Base-by-base conservation (phyloP, 2,113 vertebrate genomes). In the Glaucidium brasilianum region DNA sequence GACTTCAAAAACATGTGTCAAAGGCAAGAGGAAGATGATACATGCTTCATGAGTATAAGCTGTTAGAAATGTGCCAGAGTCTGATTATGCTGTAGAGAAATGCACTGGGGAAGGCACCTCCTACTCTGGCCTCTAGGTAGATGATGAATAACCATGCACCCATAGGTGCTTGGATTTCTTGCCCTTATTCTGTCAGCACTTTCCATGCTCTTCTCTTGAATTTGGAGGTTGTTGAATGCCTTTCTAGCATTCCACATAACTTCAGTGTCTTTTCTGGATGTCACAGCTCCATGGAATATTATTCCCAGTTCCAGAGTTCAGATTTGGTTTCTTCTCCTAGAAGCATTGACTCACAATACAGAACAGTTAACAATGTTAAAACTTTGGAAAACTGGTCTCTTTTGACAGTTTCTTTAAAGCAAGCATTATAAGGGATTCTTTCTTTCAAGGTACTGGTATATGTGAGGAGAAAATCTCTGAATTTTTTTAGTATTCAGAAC, bases 41-140 rank as follows among this genome's bases (percentile, higher is more conserved):
- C 0, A 1, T 30, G 15, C 37, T 41, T 80, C 5, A 6, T 20
- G 35, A 45, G 16, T n/a, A 41, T 66, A 45, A 87, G 7, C 52
- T 88, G 18, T 43, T 56, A 41, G 32, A 56, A 81, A 49, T 27
- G 15, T 27, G 11, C 20, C 34, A 6, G 29, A 53, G 16, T 30
- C 17, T 66, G 26, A 50, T 49, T 67, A 3, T 30, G 4, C 15
- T 64, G 18, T 9, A n/a, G 34, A 53, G 26, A 67, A 60, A 10
- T 60, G 9, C 21, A 12, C 2, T 85, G 35, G 30, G 30, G 15
- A 72, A 79, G 56, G 21, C 11, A 71, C 34, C 6, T 12, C 25
- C 21, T 49, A 0, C 21, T 1, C 1, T 45, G 25, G 23, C 43
- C 11, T 1, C 35, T 27, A 15, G 15, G 34, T 66, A 80, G 20